Base-by-base conservation (phyloP, 2,797 vertebrate species). In the Urophycis tenuis region DNA sequence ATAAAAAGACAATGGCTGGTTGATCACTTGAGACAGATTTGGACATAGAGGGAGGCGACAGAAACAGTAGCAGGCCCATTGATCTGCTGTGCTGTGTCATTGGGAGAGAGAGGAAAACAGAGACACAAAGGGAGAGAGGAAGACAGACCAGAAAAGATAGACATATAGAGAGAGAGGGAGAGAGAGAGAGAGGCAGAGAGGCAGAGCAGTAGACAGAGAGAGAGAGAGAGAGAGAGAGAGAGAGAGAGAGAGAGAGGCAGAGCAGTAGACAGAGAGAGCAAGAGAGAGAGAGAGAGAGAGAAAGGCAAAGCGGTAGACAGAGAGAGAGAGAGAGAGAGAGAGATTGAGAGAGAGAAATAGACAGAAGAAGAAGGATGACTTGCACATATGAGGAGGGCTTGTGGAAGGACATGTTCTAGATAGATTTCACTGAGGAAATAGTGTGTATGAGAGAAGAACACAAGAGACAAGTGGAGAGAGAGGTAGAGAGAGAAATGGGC, bases 51-150 rank as follows among this genome's bases (percentile, higher is more conserved):
- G 39, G 71, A 72, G 22, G 36, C 0, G n/a, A 31, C 12, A 74
- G 22, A 74, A 15, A 31, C 10, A 45, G 36, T 12, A 36, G 29
- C 14, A 25, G 25, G 76, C 17, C 75, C 45, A 5, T 74, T 73
- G 41, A 71, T 80, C 77, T 77, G 71, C 72, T 80, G 71, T 75
- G 31, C 80, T 77, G 77, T 78, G 49, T 75, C 74, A 32, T 31
- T 15, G 64, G 32, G 30, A 33, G 41, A 8, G 78, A 70, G 29
- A 17, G 67, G 73, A 35, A 22, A 31, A 77, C 3, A 39, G 72
- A 67, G 74, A 82, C 3, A 36, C 70, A 64, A 74, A 81, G 75
- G 4, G 75, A 32, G 74, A 69, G 29, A n/a, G 72, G n/a, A n/a
- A n/a, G n/a, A n/a, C n/a, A n/a, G n/a, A n/a, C n/a, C n/a, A n/a